These are phyloP conservation scores for Polylopha cassiicola DNA, from an alignment of 2,888 invertebrate species.

Conservation along the genomic window DNA sequence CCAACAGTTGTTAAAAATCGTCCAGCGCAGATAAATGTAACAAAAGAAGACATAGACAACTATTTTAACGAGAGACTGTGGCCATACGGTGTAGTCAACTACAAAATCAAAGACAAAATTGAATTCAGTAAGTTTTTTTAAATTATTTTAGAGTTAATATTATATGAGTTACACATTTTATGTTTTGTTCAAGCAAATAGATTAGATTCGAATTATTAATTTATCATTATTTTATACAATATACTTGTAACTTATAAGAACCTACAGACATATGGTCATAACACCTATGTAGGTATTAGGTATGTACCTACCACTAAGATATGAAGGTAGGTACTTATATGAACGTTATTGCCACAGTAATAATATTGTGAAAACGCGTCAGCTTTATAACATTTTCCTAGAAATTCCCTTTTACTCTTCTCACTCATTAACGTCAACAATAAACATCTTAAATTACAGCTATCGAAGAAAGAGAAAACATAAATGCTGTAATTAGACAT, in stretches of 20 bases:
- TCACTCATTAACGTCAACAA: too few relatives aligned
- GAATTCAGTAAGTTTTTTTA: conserved; percentile 55
- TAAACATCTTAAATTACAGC: conserved; percentile 38
- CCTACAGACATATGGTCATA: too few relatives aligned
- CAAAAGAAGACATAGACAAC: conserved; percentile 38
- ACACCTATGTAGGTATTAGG: too few relatives aligned
- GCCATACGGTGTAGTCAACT: conserved; percentile 55
- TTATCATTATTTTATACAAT: conserved; percentile 1
- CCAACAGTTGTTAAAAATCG: conserved; percentile 45
- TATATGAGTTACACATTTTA: background rate
- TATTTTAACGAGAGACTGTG: conserved; percentile 56
- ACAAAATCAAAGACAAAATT: conserved; percentile 43
- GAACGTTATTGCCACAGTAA: too few relatives aligned
- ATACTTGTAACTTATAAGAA: too few relatives aligned
- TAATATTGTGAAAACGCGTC: too few relatives aligned
- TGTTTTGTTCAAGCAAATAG: background rate
- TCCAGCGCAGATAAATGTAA: conserved; percentile 17
- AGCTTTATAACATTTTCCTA: too few relatives aligned
- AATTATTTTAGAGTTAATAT: background rate
- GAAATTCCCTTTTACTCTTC: too few relatives aligned
- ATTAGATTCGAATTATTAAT: background rate
- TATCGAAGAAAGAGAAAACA: conserved; percentile 59
- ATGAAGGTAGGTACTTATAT: too few relatives aligned
- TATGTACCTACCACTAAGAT: too few relatives aligned
- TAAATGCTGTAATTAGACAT: conserved; percentile 54